phyloP scores from a whole-genome alignment of 2,113 vertebrate genomes.

The Heliornis fulica region DNA sequence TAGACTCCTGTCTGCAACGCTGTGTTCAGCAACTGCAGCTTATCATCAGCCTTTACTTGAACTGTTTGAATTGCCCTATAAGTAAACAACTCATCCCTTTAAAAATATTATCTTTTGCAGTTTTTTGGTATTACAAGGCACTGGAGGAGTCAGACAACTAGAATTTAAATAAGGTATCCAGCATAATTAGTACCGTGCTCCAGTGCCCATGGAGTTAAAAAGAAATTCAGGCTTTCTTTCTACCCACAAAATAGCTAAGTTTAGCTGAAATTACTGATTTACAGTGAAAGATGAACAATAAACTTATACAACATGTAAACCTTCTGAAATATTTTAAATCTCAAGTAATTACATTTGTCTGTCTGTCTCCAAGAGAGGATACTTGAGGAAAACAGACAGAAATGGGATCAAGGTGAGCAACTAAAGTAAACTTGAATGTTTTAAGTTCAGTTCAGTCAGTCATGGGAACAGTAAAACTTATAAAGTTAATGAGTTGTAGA shows the following conservation, averaged over 20 bases:
- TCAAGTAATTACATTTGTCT: neutral
- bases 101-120: neutral
- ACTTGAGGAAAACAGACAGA: neutral
- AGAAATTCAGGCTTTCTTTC: neutral
- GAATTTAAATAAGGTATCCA: neutral
- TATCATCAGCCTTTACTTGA: neutral
- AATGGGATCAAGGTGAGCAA: constrained; percentile 25
- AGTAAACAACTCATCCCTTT: neutral
- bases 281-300: neutral
- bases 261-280: neutral
- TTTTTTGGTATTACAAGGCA: neutral
- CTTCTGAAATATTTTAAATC: neutral
- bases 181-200: neutral
- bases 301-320: neutral
- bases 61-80: neutral
- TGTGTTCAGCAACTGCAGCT: neutral
- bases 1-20: neutral
- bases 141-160: neutral
- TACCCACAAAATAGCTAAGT: neutral
- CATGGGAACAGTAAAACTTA: constrained; percentile 76
- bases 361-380: neutral
- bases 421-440: constrained; percentile 61
- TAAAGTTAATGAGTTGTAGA: constrained; percentile 83
- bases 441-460: constrained; percentile 70
- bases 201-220: fast-evolving